Conservation (phyloP, 2,113 vertebrate genomes). For the Nothoprocta pentlandii region DNA sequence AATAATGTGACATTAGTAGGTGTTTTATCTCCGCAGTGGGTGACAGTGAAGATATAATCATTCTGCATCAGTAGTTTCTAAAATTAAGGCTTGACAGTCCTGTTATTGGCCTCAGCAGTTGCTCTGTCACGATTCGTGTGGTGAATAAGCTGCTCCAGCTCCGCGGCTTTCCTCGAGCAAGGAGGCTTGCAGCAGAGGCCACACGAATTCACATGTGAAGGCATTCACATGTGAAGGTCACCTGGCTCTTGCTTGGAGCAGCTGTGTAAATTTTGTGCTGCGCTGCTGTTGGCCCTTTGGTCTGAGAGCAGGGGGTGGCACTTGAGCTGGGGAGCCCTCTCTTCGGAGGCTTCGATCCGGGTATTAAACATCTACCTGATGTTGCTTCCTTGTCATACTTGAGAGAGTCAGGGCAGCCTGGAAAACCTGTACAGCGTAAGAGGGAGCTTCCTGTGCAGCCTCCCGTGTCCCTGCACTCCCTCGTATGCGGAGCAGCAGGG, state of each 20-base stretch:
- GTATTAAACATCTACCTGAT: neutral
- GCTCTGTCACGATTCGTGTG: neutral
- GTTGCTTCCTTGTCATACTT: neutral
- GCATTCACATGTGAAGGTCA: neutral
- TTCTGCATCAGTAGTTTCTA: neutral
- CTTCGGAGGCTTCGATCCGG: neutral
- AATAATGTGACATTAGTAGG: neutral
- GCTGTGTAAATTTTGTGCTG: neutral
- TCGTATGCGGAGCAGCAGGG: neutral
- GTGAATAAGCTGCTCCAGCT: neutral
- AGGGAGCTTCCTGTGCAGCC: neutral
- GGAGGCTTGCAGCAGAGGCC: neutral
- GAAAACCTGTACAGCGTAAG: neutral
- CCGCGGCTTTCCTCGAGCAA: neutral
- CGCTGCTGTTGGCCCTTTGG: neutral
- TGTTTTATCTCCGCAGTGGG: neutral
- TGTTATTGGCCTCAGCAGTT: neutral
- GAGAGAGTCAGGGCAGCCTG: neutral
- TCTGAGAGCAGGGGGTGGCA: neutral
- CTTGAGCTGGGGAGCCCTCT: neutral
- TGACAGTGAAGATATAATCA: neutral
- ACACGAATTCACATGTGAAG: neutral
- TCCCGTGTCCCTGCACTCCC: rapidly evolving
- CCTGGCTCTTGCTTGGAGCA: neutral
- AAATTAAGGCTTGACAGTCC: neutral